Conservation (phyloP, 2,888 invertebrate species). For the Eueremaeus valkanovi region DNA sequence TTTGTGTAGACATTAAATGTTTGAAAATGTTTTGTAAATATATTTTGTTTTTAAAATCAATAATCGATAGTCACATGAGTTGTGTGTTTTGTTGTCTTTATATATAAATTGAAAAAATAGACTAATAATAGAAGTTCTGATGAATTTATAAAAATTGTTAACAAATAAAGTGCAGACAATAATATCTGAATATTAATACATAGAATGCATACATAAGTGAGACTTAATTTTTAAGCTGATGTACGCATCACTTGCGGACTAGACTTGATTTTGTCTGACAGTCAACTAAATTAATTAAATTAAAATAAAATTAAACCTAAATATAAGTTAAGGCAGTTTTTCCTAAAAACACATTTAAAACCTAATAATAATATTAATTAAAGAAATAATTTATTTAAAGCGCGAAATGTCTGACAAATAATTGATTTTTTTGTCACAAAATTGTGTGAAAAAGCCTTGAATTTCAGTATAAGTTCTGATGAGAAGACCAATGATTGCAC, state of each 20-base stretch:
- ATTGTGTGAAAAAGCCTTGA: neutral
- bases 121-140: constrained; percentile 15
- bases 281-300: neutral
- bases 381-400: neutral
- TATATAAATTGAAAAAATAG: constrained; percentile 22
- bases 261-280: neutral
- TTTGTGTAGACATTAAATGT: no score
- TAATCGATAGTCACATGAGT: neutral
- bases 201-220: neutral
- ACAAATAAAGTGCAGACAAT: constrained; percentile 24
- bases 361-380: neutral
- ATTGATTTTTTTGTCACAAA: neutral
- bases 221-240: neutral
- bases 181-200: neutral
- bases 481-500: constrained; percentile 24
- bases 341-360: neutral
- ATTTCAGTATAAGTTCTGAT: neutral
- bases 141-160: constrained; percentile 13
- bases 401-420: neutral
- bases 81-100: neutral
- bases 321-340: no score
- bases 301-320: neutral
- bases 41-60: neutral
- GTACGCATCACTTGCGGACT: neutral
- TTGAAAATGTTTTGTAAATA: neutral